Percentiles rank a stretch among this genome's conserved stretches.
phyloP scores from a whole-genome alignment of 2,797 vertebrate species.

The Rhodeus uyekii region DNA sequence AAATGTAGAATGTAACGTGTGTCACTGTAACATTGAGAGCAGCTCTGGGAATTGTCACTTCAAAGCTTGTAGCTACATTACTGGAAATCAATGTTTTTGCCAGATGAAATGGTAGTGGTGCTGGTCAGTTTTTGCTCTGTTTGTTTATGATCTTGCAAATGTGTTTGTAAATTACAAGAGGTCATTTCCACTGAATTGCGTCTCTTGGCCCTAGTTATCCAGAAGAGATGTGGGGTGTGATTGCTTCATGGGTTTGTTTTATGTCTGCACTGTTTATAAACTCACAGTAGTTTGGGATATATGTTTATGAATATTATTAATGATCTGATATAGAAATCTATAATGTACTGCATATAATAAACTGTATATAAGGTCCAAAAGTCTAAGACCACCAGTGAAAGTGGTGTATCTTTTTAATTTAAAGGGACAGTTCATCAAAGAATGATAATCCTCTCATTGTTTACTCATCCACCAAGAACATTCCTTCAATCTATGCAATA shows the following conservation, averaged over 20 bases:
- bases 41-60: neutral
- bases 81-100: neutral
- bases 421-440: neutral
- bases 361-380: neutral
- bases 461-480: neutral
- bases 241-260: neutral
- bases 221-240: neutral
- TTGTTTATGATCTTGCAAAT: neutral
- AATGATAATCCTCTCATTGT: neutral
- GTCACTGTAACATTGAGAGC: neutral
- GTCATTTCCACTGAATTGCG: constrained; percentile 52
- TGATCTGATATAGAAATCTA: neutral
- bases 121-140: neutral
- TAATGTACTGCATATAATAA: neutral
- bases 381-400: neutral
- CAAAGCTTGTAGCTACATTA: neutral
- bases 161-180: constrained; percentile 2
- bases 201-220: constrained; percentile 26
- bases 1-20: neutral
- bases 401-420: neutral
- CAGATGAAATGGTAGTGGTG: constrained; percentile 12
- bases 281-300: neutral
- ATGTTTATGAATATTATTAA: neutral
- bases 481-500: neutral
- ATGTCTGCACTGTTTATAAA: neutral